Base-by-base conservation (phyloP, 1,140 invertebrate genomes). In the Bombus balteatus region DNA sequence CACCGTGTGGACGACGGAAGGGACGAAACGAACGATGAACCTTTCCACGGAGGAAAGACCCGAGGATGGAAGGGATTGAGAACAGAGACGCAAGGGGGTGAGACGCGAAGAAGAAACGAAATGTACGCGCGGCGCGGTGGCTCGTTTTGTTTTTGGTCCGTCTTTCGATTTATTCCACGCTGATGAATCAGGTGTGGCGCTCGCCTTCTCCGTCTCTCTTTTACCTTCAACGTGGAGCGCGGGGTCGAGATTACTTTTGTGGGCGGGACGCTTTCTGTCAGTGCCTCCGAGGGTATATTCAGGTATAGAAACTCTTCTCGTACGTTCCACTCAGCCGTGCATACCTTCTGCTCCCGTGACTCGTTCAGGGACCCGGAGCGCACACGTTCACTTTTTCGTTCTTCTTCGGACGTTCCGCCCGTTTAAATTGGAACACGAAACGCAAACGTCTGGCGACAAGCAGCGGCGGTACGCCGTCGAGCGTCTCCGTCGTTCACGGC, bases 241-340 rank as follows among this genome's bases (percentile, higher is more conserved):
- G 90, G 92, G 89, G 85, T 92, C 92, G 92, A 95, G 94, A 95
- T 95, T 95, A 95, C 94, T 95, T 95, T 95, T 95, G 94, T 95
- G 94, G 95, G 95, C 95, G 95, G 94, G 93, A 95, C 93, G 93
- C 92, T 92, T 93, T 94, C 94, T 95, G 94, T 95, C 94, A 94
- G 93, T 93, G 94, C 92, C 92, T 94, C 90, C 88, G 91, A 91
- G 92, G 93, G 91, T 92, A 91, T 88, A 90, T 89, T 87, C 93
- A 94, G 93, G 93, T 94, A 93, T 90, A 91, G 78, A 82, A 83
- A 87, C 66, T 87, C 72, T 68, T 68, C 80, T 68, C 88, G 41
- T 81, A 71, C 84, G 87, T 86, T 89, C 72, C 83, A 68, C 72
- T 59, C 71, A 72, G 78, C 72, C 77, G 72, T 68, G 83, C n/a